These are phyloP conservation scores for Diorhabda carinulata DNA, from an alignment of 1,140 invertebrate genomes.

Conservation along the genomic window DNA sequence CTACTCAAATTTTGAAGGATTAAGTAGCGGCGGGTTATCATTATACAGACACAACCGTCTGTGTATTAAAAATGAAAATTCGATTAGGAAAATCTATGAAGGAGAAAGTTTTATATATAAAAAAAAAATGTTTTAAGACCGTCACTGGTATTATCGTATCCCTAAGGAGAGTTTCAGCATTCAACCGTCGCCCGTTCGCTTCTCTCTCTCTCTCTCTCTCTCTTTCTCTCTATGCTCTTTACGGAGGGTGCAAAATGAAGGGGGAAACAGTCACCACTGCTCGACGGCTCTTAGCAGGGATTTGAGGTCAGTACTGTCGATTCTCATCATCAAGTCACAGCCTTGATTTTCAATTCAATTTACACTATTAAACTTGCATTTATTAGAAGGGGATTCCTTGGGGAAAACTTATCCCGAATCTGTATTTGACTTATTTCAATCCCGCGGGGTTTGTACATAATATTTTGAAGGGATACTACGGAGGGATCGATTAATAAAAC, in stretches of 20 bases:
- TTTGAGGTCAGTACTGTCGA: slow-evolving; percentile 46
- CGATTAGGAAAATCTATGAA: too few relatives aligned
- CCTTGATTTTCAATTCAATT: slow-evolving; percentile 40
- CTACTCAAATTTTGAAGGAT: too few relatives aligned
- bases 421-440: slow-evolving; percentile 6
- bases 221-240: background rate
- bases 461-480: background rate
- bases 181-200: slow-evolving; percentile 8
- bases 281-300: slow-evolving; percentile 36
- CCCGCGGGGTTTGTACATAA: background rate
- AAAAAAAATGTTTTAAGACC: background rate
- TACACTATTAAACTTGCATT: slow-evolving; percentile 40
- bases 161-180: background rate
- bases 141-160: background rate
- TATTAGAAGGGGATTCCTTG: slow-evolving; percentile 28
- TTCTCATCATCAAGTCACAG: slow-evolving; percentile 45
- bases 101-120: too few relatives aligned
- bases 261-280: slow-evolving; percentile 7
- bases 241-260: slow-evolving; percentile 25
- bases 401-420: slow-evolving; percentile 13
- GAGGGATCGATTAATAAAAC: too few relatives aligned
- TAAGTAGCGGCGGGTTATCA: too few relatives aligned
- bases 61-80: too few relatives aligned
- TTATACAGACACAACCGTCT: too few relatives aligned
- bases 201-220: slow-evolving; percentile 6